Base-by-base conservation (phyloP, 2,888 invertebrate genomes). In the Pandemis cinnamomeana region DNA sequence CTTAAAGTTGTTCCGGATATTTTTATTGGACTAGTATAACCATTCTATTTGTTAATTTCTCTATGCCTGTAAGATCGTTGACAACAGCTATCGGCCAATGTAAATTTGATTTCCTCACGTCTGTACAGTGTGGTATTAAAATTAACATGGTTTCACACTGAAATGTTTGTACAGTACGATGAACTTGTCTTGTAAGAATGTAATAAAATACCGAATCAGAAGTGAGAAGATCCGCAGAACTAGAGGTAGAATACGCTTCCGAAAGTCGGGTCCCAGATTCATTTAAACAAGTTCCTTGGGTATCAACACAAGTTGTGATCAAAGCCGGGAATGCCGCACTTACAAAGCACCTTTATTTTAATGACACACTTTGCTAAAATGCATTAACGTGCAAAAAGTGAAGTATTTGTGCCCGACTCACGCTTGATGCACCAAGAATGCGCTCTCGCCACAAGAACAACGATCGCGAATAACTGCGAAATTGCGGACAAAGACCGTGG, bases 61-160 rank as follows among this genome's bases (percentile, higher is more conserved):
- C 27, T 2, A 2, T 36, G 27, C 27, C 27, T 36, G 27, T 36
- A 36, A 36, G 27, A 11, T 15, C 53, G 60, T 41, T 60, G 68
- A 72, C 60, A 51, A 66, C 61, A 27, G 53, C 63, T 69, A 69
- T 72, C 72, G 8, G 41, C 46, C 36, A 62, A 63, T 63, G 67
- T 55, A 55, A 20, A 44, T 10, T 44, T 44, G 62, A 69, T 69
- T 58, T 64, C n/a, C 36, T 62, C n/a, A 15, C 62, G 63, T 58
- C 20, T 36, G 27, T 36, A 20, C 20, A 27, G 44, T 72, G 51
- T 68, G 46, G 41, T 58, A 66, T 41, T 20, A 63, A 72, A 60
- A 69, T 58, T 72, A 68, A 58, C 63, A 55, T 62, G 42, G 20
- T 48, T 68, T 55, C 53, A 11, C 55, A 42, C 62, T 41, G n/a